Evolutionary conservation across 1,140 invertebrate species (phyloP).

Genomic region (Diorhabda elongata): DNA sequence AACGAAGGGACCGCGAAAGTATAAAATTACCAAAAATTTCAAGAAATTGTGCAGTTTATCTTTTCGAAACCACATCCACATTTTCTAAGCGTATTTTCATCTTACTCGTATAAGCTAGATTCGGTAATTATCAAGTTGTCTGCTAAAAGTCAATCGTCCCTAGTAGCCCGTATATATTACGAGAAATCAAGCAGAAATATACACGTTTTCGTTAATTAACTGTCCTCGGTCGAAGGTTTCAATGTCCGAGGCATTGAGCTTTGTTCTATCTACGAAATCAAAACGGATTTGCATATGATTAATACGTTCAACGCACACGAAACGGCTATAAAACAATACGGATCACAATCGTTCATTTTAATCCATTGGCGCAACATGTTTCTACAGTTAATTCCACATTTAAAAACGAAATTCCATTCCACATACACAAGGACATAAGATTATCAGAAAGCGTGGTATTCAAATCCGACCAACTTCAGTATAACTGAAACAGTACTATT

Average conservation of each 20-base stretch:
- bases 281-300: conserved; percentile 35
- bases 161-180: background rate
- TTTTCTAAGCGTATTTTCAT: too few relatives aligned
- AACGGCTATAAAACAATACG: conserved; percentile 30
- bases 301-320: conserved; percentile 30
- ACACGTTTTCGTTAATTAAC: background rate
- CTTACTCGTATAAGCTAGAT: too few relatives aligned
- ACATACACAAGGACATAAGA: too few relatives aligned
- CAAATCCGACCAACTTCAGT: too few relatives aligned
- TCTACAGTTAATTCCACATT: too few relatives aligned
- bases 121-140: background rate
- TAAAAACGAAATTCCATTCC: too few relatives aligned
- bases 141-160: background rate
- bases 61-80: too few relatives aligned
- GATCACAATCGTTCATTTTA: conserved; percentile 35
- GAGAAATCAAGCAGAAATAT: background rate
- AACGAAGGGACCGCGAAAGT: too few relatives aligned
- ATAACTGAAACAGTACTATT: too few relatives aligned
- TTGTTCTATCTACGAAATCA: conserved; percentile 30
- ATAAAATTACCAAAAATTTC: too few relatives aligned
- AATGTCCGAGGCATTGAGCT: conserved; percentile 25
- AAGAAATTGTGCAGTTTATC: too few relatives aligned
- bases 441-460: too few relatives aligned
- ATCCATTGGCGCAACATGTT: conserved; percentile 20
- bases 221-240: conserved; percentile 8